Evolutionary conservation across 1,140 invertebrate genomes (phyloP).

Genomic region (Augochlora pura): DNA sequence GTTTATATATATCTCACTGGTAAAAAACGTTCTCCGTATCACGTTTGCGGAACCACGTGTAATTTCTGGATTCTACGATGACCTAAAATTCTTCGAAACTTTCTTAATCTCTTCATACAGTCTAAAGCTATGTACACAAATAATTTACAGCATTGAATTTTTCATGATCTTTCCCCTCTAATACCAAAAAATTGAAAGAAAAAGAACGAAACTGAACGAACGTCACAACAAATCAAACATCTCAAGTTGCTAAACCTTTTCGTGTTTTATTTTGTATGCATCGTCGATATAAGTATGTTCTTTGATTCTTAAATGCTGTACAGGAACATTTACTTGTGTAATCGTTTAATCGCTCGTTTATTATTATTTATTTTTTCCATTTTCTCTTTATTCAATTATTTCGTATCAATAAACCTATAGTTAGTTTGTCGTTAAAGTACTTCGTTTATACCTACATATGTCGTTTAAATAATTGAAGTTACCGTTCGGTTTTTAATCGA

Average conservation of each 20-base stretch:
- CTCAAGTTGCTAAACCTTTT: conserved; percentile 29
- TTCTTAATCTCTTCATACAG: conserved; percentile 37
- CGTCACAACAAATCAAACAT: neutral
- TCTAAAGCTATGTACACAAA: conserved; percentile 71
- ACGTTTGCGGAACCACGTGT: conserved; percentile 23
- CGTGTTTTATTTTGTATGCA: conserved; percentile 11
- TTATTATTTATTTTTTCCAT: conserved; percentile 45
- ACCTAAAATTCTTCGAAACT: conserved; percentile 35
- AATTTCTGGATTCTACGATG: conserved; percentile 35
- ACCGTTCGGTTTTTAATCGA: conserved; percentile 46
- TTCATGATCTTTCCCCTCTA: conserved; percentile 73
- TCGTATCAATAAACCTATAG: conserved; percentile 61
- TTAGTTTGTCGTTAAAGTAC: conserved; percentile 68
- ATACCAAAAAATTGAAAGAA: conserved; percentile 67
- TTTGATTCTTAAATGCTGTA: conserved; percentile 82
- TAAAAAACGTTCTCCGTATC: conserved; percentile 32
- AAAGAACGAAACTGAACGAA: neutral
- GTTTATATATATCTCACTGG: conserved; percentile 14
- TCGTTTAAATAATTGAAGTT: conserved; percentile 65
- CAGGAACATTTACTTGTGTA: conserved; percentile 80
- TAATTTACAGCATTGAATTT: conserved; percentile 74
- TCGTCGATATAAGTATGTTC: conserved; percentile 71
- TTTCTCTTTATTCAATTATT: conserved; percentile 60
- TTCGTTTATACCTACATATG: conserved; percentile 55
- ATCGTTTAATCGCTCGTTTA: conserved; percentile 65